These are phyloP conservation scores for Brotogeris chrysoptera DNA, from an alignment of 2,797 vertebrate species.

Conservation along the genomic window DNA sequence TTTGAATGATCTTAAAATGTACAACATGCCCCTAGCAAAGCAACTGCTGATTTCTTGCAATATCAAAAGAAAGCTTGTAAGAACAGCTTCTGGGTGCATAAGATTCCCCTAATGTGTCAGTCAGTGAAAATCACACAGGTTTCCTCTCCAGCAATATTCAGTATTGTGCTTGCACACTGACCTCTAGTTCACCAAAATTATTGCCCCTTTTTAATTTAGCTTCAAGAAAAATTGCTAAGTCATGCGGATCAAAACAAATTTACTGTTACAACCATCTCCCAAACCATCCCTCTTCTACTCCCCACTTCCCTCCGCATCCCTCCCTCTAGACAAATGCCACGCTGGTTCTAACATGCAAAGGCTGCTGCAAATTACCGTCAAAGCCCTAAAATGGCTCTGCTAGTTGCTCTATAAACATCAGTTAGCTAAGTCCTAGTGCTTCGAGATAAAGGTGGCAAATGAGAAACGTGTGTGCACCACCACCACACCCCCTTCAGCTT, in stretches of 20 bases:
- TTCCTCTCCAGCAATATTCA: background rate
- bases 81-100: background rate
- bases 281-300: background rate
- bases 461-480: background rate
- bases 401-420: background rate
- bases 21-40: background rate
- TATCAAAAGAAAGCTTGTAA: background rate
- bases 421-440: background rate
- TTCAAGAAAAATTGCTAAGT: slow-evolving; percentile 22
- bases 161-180: background rate
- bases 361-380: background rate
- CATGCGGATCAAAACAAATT: slow-evolving; percentile 8
- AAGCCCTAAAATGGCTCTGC: background rate
- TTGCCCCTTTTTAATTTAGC: background rate
- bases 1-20: background rate
- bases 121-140: background rate
- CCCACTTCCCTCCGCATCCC: background rate
- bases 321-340: rapidly evolving
- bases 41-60: background rate
- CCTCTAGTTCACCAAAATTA: background rate
- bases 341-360: background rate
- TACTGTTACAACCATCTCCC: background rate
- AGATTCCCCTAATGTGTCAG: background rate
- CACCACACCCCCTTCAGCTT: background rate
- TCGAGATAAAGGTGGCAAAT: background rate